These are phyloP conservation scores for Drosophila erecta DNA, from an alignment of 1,140 invertebrate species.

Conservation along the genomic window DNA sequence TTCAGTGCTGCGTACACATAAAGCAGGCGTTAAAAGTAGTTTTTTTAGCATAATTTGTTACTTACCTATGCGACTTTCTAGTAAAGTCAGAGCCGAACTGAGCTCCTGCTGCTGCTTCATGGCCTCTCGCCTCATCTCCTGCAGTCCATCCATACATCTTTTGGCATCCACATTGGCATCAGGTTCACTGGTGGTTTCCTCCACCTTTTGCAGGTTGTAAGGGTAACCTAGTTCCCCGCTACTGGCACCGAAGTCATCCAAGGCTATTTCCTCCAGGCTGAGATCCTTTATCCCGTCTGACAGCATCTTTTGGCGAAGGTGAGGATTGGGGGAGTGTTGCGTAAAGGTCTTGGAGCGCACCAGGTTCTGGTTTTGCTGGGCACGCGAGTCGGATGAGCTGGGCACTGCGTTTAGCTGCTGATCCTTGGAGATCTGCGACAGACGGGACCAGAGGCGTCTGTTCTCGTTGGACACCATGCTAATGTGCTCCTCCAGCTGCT, in stretches of 20 bases:
- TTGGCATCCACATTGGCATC: constrained; percentile 88
- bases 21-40: background rate
- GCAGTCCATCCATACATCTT: constrained; percentile 87
- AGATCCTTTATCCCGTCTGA: constrained; percentile 85
- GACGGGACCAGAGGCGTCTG: constrained; percentile 90
- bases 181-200: constrained; percentile 83
- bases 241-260: constrained; percentile 87
- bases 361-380: constrained; percentile 77
- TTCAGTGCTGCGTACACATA: constrained; percentile 44
- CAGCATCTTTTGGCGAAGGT: constrained; percentile 85
- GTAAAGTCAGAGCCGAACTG: constrained; percentile 84
- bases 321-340: constrained; percentile 86
- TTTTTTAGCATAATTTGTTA: no score
- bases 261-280: constrained; percentile 91
- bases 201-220: constrained; percentile 86
- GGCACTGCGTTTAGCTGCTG: constrained; percentile 70
- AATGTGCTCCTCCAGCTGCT: constrained; percentile 90
- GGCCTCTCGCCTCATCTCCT: constrained; percentile 87
- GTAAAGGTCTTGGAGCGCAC: constrained; percentile 88
- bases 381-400: constrained; percentile 20
- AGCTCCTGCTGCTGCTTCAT: constrained; percentile 88
- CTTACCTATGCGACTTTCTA: constrained; percentile 68
- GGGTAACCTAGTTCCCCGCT: constrained; percentile 86
- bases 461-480: constrained; percentile 92
- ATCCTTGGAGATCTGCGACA: constrained; percentile 88